A percentile compares a stretch with the other conserved stretches of the same genome.
Evolutionary conservation across 2,888 invertebrate genomes (phyloP).

Genomic region (Nephrotoma appendiculata): DNA sequence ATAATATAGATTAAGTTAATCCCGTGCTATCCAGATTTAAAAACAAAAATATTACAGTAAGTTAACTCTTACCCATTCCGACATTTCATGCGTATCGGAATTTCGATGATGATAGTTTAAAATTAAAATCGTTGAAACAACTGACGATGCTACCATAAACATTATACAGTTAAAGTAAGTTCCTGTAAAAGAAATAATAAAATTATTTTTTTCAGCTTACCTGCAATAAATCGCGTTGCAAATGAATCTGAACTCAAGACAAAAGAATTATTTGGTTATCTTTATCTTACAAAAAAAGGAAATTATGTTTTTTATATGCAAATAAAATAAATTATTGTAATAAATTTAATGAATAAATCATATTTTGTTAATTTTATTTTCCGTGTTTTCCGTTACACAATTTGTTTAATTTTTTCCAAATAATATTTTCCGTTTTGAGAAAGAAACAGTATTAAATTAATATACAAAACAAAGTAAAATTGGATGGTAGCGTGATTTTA

Average conservation of each 20-base stretch:
- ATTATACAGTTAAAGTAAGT: conserved; percentile 99
- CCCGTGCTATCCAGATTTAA: not conserved
- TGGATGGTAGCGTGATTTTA: not conserved
- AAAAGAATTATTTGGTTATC: not conserved
- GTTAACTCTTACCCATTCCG: conserved; percentile 70
- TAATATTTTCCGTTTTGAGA: not conserved
- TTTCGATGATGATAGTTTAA: conserved; percentile 96
- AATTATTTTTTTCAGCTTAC: not conserved
- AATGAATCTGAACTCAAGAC: not conserved
- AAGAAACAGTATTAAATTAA: not conserved
- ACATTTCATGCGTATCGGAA: conserved; percentile 94
- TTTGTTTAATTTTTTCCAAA: not conserved
- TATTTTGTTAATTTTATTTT: not conserved
- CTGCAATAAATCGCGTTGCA: not conserved
- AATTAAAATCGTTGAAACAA: conserved; percentile 94
- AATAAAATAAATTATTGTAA: not conserved
- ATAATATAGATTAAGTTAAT: not conserved
- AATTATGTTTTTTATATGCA: not conserved
- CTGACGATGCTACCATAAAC: conserved; percentile 98
- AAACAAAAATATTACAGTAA: not conserved
- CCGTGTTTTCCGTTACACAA: not conserved
- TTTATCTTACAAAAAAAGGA: not conserved
- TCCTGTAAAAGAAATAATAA: conserved; percentile 37
- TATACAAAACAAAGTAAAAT: not conserved
- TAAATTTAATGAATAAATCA: not conserved